Evolutionary conservation across 2,113 vertebrate species (phyloP).

Genomic region (Morone saxatilis): DNA sequence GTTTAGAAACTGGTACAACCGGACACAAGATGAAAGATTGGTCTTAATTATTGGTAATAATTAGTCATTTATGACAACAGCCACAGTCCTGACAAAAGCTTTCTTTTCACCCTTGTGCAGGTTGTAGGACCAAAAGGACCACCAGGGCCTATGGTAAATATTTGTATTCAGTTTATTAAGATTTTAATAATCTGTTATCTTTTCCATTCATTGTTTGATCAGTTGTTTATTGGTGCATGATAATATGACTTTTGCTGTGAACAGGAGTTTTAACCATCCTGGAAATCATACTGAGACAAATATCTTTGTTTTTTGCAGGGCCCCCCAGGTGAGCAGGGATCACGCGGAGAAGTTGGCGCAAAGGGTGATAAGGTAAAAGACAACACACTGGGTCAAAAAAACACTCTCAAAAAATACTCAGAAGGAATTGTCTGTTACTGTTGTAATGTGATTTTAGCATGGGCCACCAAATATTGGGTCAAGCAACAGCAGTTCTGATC

Average conservation of each 20-base stretch:
- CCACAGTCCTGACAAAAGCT: background rate
- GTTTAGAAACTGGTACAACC: background rate
- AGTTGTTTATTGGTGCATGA: background rate
- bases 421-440: background rate
- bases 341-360: conserved; percentile 88
- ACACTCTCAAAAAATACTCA: background rate
- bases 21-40: background rate
- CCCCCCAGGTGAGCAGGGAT: conserved; percentile 92
- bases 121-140: conserved; percentile 93
- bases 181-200: background rate
- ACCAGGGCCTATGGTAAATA: conserved; percentile 90
- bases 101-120: conserved; percentile 74
- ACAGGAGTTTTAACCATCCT: background rate
- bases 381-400: background rate
- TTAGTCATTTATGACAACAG: background rate
- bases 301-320: conserved; percentile 82
- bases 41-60: background rate
- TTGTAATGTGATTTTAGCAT: background rate
- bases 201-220: background rate
- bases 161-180: background rate
- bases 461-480: background rate
- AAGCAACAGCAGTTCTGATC: background rate
- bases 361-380: conserved; percentile 92
- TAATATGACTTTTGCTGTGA: background rate
- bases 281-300: conserved; percentile 21